Conservation (phyloP, 2,888 invertebrate species). For the Syritta pipiens region DNA sequence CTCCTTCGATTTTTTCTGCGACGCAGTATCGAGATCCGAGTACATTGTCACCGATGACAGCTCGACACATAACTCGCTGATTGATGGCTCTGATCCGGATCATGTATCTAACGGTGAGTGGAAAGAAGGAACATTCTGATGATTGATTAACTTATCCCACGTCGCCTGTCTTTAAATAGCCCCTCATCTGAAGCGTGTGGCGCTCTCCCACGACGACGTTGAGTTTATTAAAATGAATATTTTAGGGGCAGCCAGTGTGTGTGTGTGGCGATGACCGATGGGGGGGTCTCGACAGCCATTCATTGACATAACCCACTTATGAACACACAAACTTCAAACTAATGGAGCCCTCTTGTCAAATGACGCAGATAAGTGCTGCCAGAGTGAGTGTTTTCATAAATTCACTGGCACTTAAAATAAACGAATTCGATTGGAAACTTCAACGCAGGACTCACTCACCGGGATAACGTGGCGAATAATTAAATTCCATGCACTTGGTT, state of each 20-base stretch:
- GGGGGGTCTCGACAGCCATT: background rate
- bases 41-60: conserved; percentile 35
- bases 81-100: conserved; percentile 40
- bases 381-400: background rate
- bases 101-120: background rate
- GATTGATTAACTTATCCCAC: conserved; percentile 32
- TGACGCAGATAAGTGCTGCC: background rate
- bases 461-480: conserved; percentile 10
- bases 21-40: background rate
- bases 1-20: background rate
- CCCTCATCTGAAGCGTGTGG: background rate
- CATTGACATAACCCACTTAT: background rate
- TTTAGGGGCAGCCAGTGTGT: too few relatives aligned
- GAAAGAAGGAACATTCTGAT: background rate
- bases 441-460: background rate
- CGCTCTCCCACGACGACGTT: too few relatives aligned
- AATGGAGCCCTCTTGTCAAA: background rate
- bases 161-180: conserved; percentile 8
- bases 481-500: conserved; percentile 2
- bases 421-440: conserved; percentile 3
- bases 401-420: background rate
- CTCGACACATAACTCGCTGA: conserved; percentile 34
- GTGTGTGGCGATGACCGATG: too few relatives aligned
- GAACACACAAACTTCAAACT: background rate
- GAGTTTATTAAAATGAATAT: conserved; percentile 3